Evolutionary conservation across 2,113 vertebrate genomes (phyloP).

Genomic region (Gallinago undulata): DNA sequence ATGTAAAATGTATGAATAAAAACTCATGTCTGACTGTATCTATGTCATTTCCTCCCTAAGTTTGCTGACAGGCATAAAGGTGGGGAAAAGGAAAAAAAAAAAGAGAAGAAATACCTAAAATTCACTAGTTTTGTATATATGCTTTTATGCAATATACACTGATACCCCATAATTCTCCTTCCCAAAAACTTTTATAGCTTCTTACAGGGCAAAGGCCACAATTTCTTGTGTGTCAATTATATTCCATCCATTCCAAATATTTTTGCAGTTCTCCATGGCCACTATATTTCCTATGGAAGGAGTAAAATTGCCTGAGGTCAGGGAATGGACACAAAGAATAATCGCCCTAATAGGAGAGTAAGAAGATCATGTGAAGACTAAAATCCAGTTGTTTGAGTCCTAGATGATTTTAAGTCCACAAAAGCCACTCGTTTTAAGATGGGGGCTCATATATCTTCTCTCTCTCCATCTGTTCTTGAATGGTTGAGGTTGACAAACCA

Average conservation of each 20-base stretch:
- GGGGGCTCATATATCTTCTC: not conserved
- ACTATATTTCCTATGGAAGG: not conserved
- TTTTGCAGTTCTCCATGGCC: not conserved
- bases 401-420: not conserved
- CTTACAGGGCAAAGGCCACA: not conserved
- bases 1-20: not conserved
- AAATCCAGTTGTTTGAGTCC: not conserved
- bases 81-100: accelerated
- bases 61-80: not conserved
- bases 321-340: not conserved
- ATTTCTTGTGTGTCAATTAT: not conserved
- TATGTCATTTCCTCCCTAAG: not conserved
- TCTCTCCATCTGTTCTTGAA: not conserved
- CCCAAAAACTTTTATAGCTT: not conserved
- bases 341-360: not conserved
- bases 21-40: not conserved
- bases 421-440: not conserved
- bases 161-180: not conserved
- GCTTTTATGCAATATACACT: not conserved
- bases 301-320: not conserved
- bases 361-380: not conserved
- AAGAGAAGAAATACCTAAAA: not conserved
- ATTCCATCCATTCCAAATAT: not conserved
- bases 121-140: not conserved
- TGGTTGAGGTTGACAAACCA: not conserved